Base-by-base conservation (phyloP, 2,797 vertebrate genomes). In the Discoglossus pictus region DNA sequence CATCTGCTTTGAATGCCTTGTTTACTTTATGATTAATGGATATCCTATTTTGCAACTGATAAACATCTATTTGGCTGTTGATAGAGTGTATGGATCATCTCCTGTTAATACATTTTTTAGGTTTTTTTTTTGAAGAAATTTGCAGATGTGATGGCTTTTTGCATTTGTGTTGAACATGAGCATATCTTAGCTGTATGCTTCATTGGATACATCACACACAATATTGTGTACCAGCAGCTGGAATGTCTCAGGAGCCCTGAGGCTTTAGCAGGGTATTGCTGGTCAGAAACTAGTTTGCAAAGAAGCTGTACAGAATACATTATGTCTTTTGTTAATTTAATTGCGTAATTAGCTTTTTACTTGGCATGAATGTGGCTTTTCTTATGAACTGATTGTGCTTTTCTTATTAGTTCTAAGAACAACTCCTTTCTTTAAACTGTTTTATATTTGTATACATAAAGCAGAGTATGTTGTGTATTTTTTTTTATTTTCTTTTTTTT, bases 201-300 rank as follows among this genome's bases (percentile, higher is more conserved):
- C 76, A 69, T 65, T 81, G 78, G 82, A 79, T 74, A 83, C 83
- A 78, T 78, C 75, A 70, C 50, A 68, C 13, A 7, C 61, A 75
- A 73, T 74, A 24, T 15, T 27, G 46, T 47, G 69, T 66, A 68
- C 75, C 75, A 51, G 69, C 73, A 76, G 73, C 75, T 78, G 66
- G 62, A 72, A 76, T 60, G 75, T 65, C 69, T 75, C 66, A 8
- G 38, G 40, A 11, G 61, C 61, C 59, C 0, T 23, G 71, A 68
- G 62, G 59, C 11, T 70, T 48, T 60, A 62, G 50, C 75, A 47
- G 73, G 16, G 38, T 74, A 44, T 51, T 44, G 68, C 61, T 69
- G 48, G 67, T 66, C 53, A 73, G 59, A 66, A 63, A 60, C 25
- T 61, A 34, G 68, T 7, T 73, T 55, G 61, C 7, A 74, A 73